phyloP scores from a whole-genome alignment of 2,888 invertebrate species.

The Morpho achilles region DNA sequence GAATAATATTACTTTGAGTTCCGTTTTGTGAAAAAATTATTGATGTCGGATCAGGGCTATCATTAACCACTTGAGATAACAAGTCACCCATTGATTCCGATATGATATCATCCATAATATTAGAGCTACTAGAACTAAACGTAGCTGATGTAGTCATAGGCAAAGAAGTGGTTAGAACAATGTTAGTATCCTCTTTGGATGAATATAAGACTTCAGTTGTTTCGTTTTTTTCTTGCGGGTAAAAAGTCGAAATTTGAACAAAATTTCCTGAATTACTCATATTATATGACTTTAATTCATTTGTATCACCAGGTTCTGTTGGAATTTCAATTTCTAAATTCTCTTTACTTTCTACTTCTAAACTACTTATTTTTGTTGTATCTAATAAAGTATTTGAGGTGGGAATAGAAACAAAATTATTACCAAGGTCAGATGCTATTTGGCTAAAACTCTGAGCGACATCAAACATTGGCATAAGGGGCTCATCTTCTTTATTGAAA shows the following conservation, averaged over 20 bases:
- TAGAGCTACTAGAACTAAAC: constrained; percentile 18
- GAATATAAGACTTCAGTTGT: constrained; percentile 16
- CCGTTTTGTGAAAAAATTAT: constrained; percentile 19
- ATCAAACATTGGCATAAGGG: constrained; percentile 56
- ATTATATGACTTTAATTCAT: constrained; percentile 31
- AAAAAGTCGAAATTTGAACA: constrained; percentile 62
- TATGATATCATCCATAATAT: constrained; percentile 58
- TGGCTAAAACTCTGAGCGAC: constrained; percentile 72
- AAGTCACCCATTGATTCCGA: constrained; percentile 71
- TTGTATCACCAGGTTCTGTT: constrained; percentile 37
- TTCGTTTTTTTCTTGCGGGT: constrained; percentile 44
- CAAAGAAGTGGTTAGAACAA: constrained; percentile 27
- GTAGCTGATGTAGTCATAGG: constrained; percentile 31
- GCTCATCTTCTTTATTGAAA: constrained; percentile 36
- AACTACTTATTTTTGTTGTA: constrained; percentile 41
- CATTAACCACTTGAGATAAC: constrained; percentile 67
- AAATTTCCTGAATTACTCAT: constrained; percentile 45
- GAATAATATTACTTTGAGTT: constrained; percentile 18
- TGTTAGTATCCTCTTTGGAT: constrained; percentile 20
- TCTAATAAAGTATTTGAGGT: constrained; percentile 56
- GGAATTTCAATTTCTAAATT: constrained; percentile 62
- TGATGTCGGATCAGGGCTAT: constrained; percentile 31
- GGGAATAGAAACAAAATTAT: constrained; percentile 54
- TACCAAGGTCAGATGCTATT: constrained; percentile 70
- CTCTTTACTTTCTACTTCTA: constrained; percentile 66